Evolutionary conservation across 2,797 vertebrate genomes (phyloP), one percentile per base, ranked within the genome.

Genomic region (Emys orbicularis): DNA sequence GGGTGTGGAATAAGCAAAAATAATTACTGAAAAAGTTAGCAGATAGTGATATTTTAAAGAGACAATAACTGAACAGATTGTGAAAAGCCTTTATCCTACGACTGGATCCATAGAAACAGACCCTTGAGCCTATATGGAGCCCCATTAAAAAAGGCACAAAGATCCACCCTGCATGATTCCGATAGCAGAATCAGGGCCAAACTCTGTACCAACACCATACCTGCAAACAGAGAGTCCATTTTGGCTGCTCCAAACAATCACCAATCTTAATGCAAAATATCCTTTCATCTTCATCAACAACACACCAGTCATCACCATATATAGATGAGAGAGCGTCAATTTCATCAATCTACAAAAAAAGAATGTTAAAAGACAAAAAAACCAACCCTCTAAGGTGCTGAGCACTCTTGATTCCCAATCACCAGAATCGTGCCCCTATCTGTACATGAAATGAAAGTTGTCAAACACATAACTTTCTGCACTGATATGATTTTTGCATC

Each of bases 251-350:
- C 86, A 98, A 95, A 83, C 98, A 97, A 37, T 98, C 98, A 7
- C 97, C 98, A 96, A 99, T 99, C 97, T 98, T 99, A 97, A 99
- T 99, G 97, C 99, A 99, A 97, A 99, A 99, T 98, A 99, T 98
- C 97, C 99, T 99, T 83, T 99, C 98, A 31, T 98, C 98, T 97
- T 99, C 99, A 93, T 99, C 99, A 92, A 99, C 98, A 92, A 99
- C 99, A 97, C 99, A 99, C 99, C 99, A 99, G 31, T 99, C 99
- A 34, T 99, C 99, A 4, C 99, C 99, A 57, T 99, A 99, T 96
- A 99, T 99, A 12, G 99, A 99, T 21, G 99, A 99, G 91, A 99
- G 98, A 13, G 99, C 99, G 98, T 99, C 99, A 1, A 99, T 98
- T 98, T 99, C 99, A 97, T 99, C 99, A 44, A 98, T 98, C 99